Base-by-base conservation (phyloP, 2,797 vertebrate genomes). In the Gymnopithys bicolor region DNA sequence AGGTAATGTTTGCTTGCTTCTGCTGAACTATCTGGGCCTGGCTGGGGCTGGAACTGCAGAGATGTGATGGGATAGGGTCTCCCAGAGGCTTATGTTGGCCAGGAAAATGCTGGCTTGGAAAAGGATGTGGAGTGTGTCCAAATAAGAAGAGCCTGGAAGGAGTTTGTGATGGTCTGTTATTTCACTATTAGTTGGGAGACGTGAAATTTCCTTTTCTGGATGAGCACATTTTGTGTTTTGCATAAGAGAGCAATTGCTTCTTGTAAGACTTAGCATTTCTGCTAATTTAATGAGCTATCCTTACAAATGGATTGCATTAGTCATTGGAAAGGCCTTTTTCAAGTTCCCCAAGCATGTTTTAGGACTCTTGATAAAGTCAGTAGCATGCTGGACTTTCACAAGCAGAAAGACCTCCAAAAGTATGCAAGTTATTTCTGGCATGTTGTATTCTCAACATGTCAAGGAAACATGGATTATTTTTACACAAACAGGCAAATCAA, bases 381-480 rank as follows among this genome's bases (percentile, higher is more conserved):
- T 41, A 85, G 75, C 17, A 13, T 69, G 79, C 79, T 93, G 51
- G 87, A 64, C 85, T 86, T 93, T 27, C 19, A 85, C 43, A 86
- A 85, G 91, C 43, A 89, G 75, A 78, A 91, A 78, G 95, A 91
- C 84, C 46, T 95, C 71, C 46, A 46, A 16, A 96, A 94, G 23
- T 84, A 96, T 95, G 93, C 51, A 64, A 92, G 89, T 75, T 91
- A 97, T 96, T 91, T 90, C 84, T 92, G 94, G 94, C 81, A 96
- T 66, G 71, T 92, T 91, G 64, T 94, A 58, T 87, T 77, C 84
- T 92, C 52, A 82, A 87, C 66, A 81, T 46, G 73, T 95, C 84
- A 84, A 87, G 82, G 95, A 93, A 95, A 92, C 68, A 52, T 75
- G 87, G 87, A 91, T 66, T 92, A 87, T 91, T 96, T 95, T 89